Evolutionary conservation across 2,888 invertebrate genomes (phyloP).

Genomic region (Drosophila limbata): DNA sequence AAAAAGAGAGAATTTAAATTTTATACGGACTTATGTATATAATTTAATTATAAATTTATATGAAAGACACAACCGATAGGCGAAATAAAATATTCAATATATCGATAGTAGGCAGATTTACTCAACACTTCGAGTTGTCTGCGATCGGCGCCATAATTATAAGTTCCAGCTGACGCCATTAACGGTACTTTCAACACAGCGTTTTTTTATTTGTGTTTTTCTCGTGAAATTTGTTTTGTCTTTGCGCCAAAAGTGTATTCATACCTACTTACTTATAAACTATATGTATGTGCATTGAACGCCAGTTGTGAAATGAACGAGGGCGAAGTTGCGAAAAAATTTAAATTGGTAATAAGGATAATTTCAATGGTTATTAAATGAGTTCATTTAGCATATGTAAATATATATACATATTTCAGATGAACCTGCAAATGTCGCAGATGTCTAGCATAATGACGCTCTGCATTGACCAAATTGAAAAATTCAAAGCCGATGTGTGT

Average conservation of each 20-base stretch:
- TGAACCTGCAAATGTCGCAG: slow-evolving; percentile 2
- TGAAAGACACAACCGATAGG: not conserved
- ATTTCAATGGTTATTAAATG: too few relatives aligned
- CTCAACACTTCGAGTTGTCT: slow-evolving; percentile 10
- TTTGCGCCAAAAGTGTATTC: not conserved
- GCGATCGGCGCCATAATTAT: slow-evolving; percentile 17
- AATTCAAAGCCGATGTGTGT: not conserved
- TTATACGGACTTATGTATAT: too few relatives aligned
- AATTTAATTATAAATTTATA: too few relatives aligned
- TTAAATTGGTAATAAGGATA: slow-evolving; percentile 2
- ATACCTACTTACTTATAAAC: not conserved
- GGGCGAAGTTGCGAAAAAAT: not conserved
- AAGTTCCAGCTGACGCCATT: slow-evolving; percentile 28
- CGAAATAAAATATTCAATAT: not conserved
- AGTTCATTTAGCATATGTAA: not conserved
- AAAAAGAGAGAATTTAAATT: too few relatives aligned
- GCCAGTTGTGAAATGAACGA: slow-evolving; percentile 2
- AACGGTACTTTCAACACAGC: slow-evolving; percentile 36
- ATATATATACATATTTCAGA: slow-evolving; percentile 13
- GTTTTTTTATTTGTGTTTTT: slow-evolving; percentile 7
- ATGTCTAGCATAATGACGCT: not conserved
- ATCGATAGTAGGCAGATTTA: not conserved
- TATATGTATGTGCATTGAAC: not conserved
- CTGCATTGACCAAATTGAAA: not conserved
- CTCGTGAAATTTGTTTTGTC: slow-evolving; percentile 4